Base-by-base conservation (phyloP, 2,888 invertebrate genomes). In the Melanostoma mellinum region DNA sequence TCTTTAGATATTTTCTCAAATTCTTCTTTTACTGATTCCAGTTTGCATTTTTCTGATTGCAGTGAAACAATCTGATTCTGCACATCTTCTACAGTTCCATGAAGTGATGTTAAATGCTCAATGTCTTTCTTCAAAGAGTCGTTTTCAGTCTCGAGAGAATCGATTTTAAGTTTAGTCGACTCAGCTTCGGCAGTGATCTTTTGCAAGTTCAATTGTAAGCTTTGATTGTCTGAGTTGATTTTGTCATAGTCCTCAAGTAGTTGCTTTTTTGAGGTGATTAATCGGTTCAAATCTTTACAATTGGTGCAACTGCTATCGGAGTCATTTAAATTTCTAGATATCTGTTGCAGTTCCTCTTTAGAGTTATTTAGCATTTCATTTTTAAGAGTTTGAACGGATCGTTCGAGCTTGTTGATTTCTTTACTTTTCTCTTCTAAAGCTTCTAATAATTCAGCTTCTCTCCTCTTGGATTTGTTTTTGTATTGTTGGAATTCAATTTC, bases 361-460 rank as follows among this genome's bases (percentile, higher is more conserved):
- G 88, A 87, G 42, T 88, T 88, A 6, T 86, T 86, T 1, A 88
- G 67, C 40, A 87, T 86, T 68, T 89, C 88, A 0, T 44, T 84
- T 0, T 85, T 87, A 3, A 88, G 44, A 0, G 86, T 61, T 0
- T 87, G 75, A 1, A 90, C 86, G 0, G 87, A 85, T 69, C 87
- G 82, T 36, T 89, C 85, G 3, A 90, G 76, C 33, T 77, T 79
- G 0, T 73, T 77, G 9, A 90, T 88, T 78, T 87, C 77, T 0
- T 75, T 76, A 2, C 88, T 86, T 76, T 89, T 89, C 35, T 93
- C 93, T 33, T 91, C 90, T 38, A 94, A 86, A 0, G 91, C 88
- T 1, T 92, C 91, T 0, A 93, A 85, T 4, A 94, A 87, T 87
- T 94, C 94, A 38, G 90, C 90, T 89, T 94, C 94, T 65, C 94